These are phyloP conservation scores for Passer montanus DNA, from an alignment of 2,113 vertebrate genomes.

Conservation along the genomic window DNA sequence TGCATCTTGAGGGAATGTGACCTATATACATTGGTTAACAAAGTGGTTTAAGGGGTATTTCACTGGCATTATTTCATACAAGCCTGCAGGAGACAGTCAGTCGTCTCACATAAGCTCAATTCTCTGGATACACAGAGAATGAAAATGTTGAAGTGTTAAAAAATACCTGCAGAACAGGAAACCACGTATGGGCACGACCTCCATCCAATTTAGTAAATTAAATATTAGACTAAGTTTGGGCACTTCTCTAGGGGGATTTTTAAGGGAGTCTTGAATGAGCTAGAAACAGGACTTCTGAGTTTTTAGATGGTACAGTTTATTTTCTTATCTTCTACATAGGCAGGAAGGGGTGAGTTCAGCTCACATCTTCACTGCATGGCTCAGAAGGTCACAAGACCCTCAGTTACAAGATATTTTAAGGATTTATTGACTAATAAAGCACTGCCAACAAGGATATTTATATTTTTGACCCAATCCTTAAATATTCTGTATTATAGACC, in stretches of 20 bases:
- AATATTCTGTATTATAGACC: not conserved
- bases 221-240: not conserved
- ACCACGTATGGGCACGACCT: not conserved
- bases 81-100: not conserved
- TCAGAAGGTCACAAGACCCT: not conserved
- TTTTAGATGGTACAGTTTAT: not conserved
- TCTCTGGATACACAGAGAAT: not conserved
- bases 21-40: constrained; percentile 46
- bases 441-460: not conserved
- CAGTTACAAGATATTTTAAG: not conserved
- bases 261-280: not conserved
- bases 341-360: not conserved
- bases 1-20: constrained; percentile 53
- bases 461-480: not conserved
- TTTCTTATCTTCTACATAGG: not conserved
- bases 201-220: not conserved
- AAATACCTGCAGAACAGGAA: not conserved
- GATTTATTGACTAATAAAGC: not conserved
- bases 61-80: not conserved
- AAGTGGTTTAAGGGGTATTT: constrained; percentile 71
- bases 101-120: not conserved
- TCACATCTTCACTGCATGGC: not conserved
- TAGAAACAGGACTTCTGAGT: not conserved
- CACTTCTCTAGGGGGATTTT: not conserved
- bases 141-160: constrained; percentile 27